These are phyloP conservation scores for Drosophila paracracens DNA, from an alignment of 2,888 invertebrate species.

Conservation along the genomic window DNA sequence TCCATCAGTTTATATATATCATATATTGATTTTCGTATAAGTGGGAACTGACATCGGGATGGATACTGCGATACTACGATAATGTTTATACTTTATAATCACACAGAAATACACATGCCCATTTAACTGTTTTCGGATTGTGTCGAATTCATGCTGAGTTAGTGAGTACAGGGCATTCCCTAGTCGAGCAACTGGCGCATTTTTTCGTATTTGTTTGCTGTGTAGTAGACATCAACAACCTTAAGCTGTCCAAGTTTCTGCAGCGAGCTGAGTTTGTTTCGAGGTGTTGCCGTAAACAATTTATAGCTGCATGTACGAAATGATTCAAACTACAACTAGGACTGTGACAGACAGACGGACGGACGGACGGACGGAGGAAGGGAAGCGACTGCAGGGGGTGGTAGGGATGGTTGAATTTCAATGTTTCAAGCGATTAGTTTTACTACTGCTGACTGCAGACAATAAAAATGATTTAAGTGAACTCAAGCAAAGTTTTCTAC, in stretches of 20 bases:
- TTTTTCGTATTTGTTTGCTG: slow-evolving; percentile 6
- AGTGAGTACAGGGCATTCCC: background rate
- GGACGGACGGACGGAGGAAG: background rate
- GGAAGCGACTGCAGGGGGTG: background rate
- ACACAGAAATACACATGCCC: background rate
- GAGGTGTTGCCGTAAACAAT: slow-evolving; percentile 42
- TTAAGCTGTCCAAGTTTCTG: slow-evolving; percentile 51
- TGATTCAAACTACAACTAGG: slow-evolving; percentile 27
- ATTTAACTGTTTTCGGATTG: background rate
- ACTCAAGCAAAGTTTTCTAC: background rate
- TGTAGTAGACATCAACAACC: slow-evolving; percentile 42
- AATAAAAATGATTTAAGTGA: background rate
- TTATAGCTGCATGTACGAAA: slow-evolving; percentile 23
- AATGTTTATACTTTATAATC: background rate
- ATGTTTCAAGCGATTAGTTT: slow-evolving; percentile 7
- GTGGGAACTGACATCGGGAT: background rate
- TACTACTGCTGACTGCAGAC: background rate
- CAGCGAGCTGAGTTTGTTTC: slow-evolving; percentile 20
- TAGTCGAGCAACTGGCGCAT: background rate
- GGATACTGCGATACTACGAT: background rate
- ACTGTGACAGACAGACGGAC: slow-evolving; percentile 19
- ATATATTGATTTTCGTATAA: background rate
- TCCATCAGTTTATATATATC: background rate
- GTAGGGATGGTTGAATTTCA: background rate
- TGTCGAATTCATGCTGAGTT: background rate